Percentiles rank a stretch among this genome's conserved stretches.
Evolutionary conservation across 2,113 vertebrate species (phyloP).

Genomic region (Turdus rufiventris): DNA sequence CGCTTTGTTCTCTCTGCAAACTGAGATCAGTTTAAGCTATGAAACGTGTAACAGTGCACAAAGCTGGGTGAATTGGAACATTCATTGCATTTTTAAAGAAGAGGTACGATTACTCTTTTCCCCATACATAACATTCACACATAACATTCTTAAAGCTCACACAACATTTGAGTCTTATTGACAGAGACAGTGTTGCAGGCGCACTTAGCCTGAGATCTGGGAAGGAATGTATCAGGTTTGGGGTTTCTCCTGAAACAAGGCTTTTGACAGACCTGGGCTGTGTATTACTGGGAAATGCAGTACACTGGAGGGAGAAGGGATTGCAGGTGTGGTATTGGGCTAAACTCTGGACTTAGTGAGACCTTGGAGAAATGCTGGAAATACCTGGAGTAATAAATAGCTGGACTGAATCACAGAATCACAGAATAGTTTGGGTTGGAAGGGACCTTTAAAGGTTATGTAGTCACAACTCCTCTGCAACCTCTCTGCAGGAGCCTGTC

Average conservation of each 20-base stretch:
- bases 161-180: not conserved
- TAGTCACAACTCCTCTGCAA: not conserved
- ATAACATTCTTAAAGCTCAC: not conserved
- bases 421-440: not conserved
- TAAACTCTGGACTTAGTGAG: not conserved
- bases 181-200: not conserved
- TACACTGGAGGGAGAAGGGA: not conserved
- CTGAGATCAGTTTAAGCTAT: not conserved
- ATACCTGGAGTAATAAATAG: not conserved
- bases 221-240: not conserved
- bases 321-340: not conserved
- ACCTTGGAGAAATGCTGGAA: fast-evolving
- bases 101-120: not conserved
- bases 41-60: not conserved
- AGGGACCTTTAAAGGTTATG: not conserved
- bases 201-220: not conserved
- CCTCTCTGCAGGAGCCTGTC: not conserved
- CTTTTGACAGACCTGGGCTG: not conserved
- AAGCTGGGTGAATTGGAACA: not conserved
- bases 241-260: not conserved
- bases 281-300: not conserved
- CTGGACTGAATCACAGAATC: not conserved
- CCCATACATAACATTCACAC: not conserved
- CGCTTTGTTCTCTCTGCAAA: not conserved
- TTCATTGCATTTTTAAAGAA: not conserved